Evolutionary conservation across 2,113 vertebrate genomes (phyloP).

Genomic region (Gila orcuttii): DNA sequence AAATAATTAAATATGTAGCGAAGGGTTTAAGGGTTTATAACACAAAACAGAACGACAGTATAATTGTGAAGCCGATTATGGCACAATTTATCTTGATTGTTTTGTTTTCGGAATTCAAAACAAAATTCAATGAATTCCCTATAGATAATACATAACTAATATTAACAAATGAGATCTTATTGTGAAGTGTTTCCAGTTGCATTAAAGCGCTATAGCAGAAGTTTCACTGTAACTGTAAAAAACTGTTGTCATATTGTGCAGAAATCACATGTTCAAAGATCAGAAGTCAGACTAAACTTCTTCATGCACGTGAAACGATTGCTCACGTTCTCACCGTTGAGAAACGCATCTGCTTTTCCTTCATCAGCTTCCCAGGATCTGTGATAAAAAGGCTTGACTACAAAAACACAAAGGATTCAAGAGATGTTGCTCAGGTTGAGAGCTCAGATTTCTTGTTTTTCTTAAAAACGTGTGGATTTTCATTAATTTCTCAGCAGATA

Average conservation of each 20-base stretch:
- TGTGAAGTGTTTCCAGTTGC: neutral
- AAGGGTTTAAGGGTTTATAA: too few species aligned
- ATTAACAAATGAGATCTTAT: neutral
- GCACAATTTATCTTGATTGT: too few species aligned
- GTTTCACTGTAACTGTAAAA: too few species aligned
- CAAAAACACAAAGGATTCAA: slow-evolving; percentile 60
- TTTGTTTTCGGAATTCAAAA: too few species aligned
- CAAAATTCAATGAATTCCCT: too few species aligned
- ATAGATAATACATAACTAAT: neutral
- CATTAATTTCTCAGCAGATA: too few species aligned
- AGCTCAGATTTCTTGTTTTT: too few species aligned
- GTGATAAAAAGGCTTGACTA: slow-evolving; percentile 81
- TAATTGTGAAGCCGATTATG: too few species aligned
- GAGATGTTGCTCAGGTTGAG: too few species aligned
- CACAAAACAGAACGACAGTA: too few species aligned
- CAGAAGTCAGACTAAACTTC: neutral
- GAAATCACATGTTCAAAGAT: neutral
- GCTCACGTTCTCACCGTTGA: slow-evolving; percentile 74
- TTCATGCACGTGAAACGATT: neutral
- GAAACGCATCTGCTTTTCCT: slow-evolving; percentile 75
- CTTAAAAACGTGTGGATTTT: too few species aligned
- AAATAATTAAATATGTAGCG: too few species aligned
- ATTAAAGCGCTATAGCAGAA: neutral
- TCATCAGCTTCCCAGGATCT: slow-evolving; percentile 72
- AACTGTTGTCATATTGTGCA: neutral